phyloP scores from a whole-genome alignment of 2,797 vertebrate genomes.

The Crypturellus tataupa region DNA sequence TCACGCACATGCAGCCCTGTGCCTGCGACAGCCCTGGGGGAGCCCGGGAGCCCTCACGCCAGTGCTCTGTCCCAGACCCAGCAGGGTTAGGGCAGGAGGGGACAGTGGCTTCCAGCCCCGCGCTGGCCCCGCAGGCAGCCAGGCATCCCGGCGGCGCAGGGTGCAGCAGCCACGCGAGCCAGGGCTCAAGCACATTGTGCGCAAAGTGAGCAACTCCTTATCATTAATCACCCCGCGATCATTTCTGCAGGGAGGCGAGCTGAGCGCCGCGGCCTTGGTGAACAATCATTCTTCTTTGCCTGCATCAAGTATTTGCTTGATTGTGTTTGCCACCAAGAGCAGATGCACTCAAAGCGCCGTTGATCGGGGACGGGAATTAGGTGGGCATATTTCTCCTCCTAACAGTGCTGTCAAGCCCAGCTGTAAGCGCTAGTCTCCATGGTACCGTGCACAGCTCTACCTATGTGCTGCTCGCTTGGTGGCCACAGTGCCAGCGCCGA shows the following conservation, averaged over 20 bases:
- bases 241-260: background rate
- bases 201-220: background rate
- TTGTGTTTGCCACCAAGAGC: constrained; percentile 49
- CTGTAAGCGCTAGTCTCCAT: background rate
- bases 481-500: fast-evolving
- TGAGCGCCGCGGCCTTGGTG: background rate
- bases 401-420: background rate
- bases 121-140: background rate
- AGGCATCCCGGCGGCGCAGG: background rate
- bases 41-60: background rate
- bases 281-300: constrained; percentile 4
- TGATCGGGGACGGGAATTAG: constrained; percentile 17
- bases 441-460: background rate
- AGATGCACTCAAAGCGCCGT: constrained; percentile 2
- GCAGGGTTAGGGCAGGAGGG: background rate
- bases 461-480: background rate
- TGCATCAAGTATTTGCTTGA: constrained; percentile 4
- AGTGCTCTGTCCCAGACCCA: background rate
- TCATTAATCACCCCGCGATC: constrained; percentile 33
- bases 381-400: background rate
- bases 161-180: background rate
- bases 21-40: too few species aligned
- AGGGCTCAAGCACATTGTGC: background rate
- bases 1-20: too few species aligned
- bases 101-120: background rate